Conservation (phyloP, 2,888 invertebrate genomes). For the Cetonia aurata region DNA sequence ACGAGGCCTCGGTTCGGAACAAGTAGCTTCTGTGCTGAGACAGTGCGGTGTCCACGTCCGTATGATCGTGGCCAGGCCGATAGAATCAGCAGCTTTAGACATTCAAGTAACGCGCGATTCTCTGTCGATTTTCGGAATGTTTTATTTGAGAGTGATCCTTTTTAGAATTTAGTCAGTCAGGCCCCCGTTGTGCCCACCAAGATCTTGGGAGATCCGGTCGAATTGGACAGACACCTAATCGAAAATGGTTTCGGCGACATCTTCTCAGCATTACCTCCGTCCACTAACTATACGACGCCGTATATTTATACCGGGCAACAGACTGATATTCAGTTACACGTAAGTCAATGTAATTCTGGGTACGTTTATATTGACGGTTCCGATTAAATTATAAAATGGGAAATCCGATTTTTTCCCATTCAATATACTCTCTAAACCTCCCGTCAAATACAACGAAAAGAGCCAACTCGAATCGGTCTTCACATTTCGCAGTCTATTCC, state of each 20-base stretch:
- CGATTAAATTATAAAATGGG: too few relatives aligned
- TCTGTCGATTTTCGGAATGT: not conserved
- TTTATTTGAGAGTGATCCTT: not conserved
- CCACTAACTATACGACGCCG: constrained; percentile 59
- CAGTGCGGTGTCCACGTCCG: constrained; percentile 91
- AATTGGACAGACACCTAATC: constrained; percentile 80
- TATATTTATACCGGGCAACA: constrained; percentile 68
- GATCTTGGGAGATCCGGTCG: constrained; percentile 86
- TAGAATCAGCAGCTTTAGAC: constrained; percentile 75
- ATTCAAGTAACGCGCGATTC: constrained; percentile 66
- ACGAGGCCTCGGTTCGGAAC: constrained; percentile 96
- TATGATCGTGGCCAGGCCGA: constrained; percentile 88
- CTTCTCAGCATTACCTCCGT: constrained; percentile 57
- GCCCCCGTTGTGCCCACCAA: constrained; percentile 89
- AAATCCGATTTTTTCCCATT: too few relatives aligned
- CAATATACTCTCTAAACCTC: too few relatives aligned
- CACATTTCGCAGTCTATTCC: constrained; percentile 44
- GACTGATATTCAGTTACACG: constrained; percentile 69
- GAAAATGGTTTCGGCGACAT: constrained; percentile 70
- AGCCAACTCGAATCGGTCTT: too few relatives aligned
- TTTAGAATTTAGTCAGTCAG: constrained; percentile 69
- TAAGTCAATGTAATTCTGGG: constrained; percentile 58
- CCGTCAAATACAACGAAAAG: too few relatives aligned
- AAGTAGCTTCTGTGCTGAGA: constrained; percentile 89
- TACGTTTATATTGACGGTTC: not conserved